phyloP scores from a whole-genome alignment of 2,113 vertebrate genomes.

The Ranitomeya imitator region DNA sequence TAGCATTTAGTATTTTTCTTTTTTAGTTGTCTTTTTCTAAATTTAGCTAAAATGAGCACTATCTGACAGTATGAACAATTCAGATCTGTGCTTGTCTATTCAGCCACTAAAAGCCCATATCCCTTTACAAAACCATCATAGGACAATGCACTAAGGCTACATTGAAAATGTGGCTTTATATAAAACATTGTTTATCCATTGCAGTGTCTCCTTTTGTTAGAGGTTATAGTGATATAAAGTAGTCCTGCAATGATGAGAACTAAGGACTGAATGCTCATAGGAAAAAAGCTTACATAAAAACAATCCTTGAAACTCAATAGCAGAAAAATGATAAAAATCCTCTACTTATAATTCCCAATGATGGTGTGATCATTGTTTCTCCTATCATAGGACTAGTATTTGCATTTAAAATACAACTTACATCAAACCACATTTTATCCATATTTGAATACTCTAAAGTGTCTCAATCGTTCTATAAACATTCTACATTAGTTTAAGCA shows the following conservation, averaged over 20 bases:
- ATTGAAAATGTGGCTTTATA: neutral
- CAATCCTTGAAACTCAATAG: neutral
- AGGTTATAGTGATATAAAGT: neutral
- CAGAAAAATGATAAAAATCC: neutral
- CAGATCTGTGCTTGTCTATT: no score
- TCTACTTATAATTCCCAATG: neutral
- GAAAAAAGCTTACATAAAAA: neutral
- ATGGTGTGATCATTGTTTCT: neutral
- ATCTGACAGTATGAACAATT: no score
- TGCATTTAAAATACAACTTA: neutral
- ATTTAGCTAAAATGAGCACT: no score
- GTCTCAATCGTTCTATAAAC: neutral
- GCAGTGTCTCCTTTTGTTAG: neutral
- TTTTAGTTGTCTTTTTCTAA: no score
- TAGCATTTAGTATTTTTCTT: no score
- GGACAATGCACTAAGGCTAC: no score
- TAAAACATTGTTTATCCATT: neutral
- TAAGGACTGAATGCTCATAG: neutral
- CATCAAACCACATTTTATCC: neutral
- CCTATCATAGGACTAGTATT: neutral
- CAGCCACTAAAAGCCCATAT: no score
- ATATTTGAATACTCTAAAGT: neutral
- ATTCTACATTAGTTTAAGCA: neutral
- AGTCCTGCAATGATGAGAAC: neutral
- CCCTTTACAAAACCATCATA: no score